Base-by-base conservation (phyloP, 2,113 vertebrate species). In the Semnornis frantzii region DNA sequence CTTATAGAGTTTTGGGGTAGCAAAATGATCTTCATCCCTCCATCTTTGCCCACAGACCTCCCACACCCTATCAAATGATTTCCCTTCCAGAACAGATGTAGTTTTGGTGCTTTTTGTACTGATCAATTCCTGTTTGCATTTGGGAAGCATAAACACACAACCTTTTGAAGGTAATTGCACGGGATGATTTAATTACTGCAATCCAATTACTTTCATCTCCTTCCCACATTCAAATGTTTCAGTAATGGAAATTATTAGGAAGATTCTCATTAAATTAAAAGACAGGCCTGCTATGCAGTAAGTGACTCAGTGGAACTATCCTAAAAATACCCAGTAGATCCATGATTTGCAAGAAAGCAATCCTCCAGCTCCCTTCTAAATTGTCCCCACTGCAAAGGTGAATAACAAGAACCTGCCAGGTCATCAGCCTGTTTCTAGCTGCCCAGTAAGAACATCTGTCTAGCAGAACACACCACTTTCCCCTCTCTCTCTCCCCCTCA, bases 131-230 rank as follows among this genome's bases (percentile, higher is more conserved):
- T 1, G 1, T 57, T 87, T 81, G 58, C 58, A 74, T 87, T 92
- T 3, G 0, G 52, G 75, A 94, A 91, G 59, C 81, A 91, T 58
- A 77, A 92, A 81, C 69, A 93, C 58, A 79, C 63, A 76, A 87
- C 77, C 52, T 95, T 96, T 92, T 59, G 79, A 95, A 96, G 71
- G 59, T 70, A 96, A 95, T 90, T 20, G 1, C 81, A 59, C 42
- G 60, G 59, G 71, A 70, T 82, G 58, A 95, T 93, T 87, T 91
- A 87, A 94, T 96, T 87, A 66, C 76, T 89, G 82, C 75, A 93
- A 94, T 76, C 91, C 91, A 93, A 92, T 82, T 85, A 85, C 78
- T 95, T 92, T 95, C 46, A 77, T 57, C 87, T 87, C 78, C 75
- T 85, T 91, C 59, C 72, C 75, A 91, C 57, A 77, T 87, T 89